phyloP scores from a whole-genome alignment of 2,113 vertebrate genomes.

The Peromyscus maniculatus region DNA sequence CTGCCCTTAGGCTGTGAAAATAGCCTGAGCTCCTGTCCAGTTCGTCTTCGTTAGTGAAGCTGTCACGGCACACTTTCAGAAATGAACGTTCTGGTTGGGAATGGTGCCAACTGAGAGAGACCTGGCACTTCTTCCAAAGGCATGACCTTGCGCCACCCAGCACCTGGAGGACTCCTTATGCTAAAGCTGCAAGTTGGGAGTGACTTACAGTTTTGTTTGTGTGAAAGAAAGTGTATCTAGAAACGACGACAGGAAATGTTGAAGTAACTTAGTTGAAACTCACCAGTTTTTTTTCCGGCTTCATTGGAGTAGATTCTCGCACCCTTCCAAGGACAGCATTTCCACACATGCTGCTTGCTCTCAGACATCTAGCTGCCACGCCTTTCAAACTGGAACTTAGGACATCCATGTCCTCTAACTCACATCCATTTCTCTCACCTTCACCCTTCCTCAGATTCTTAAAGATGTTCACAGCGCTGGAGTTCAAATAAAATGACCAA shows the following conservation, averaged over 20 bases:
- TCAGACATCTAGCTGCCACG: neutral
- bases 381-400: conserved; percentile 12
- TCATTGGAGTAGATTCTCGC: neutral
- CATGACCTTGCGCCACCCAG: neutral
- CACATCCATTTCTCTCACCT: neutral
- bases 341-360: neutral
- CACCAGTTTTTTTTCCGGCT: neutral
- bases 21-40: neutral
- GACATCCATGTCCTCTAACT: neutral
- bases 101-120: neutral
- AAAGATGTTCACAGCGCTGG: neutral
- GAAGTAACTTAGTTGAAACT: neutral
- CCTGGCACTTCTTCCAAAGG: neutral
- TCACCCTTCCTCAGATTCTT: neutral
- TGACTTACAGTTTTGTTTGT: neutral
- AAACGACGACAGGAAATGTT: conserved; percentile 17
- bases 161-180: neutral
- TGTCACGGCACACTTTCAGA: neutral
- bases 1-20: neutral
- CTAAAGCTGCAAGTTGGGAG: neutral
- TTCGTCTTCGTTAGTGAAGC: neutral
- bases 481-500: conserved; percentile 28
- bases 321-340: neutral
- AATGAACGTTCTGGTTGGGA: neutral
- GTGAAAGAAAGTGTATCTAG: neutral